Conservation (phyloP, 2,797 vertebrate genomes). For the Tachyglossus aculeatus region DNA sequence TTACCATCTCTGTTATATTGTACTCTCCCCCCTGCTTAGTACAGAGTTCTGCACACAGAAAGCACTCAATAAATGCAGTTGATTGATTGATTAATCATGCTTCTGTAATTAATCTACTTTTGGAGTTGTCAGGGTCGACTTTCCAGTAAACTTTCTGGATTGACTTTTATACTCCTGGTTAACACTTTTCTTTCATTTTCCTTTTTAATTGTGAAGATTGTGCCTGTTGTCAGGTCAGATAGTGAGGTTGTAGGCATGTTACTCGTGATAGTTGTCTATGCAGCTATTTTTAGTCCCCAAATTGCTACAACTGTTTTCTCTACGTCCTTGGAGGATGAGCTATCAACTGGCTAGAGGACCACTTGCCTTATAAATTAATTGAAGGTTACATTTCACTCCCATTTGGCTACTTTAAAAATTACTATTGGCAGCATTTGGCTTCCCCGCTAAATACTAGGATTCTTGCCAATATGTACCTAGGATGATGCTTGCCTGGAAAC, state of each 20-base stretch:
- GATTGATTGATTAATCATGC: constrained; percentile 57
- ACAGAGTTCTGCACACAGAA: too few species aligned
- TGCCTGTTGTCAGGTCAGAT: constrained; percentile 38
- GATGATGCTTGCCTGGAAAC: too few species aligned
- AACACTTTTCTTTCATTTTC: not conserved
- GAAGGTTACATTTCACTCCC: constrained; percentile 50
- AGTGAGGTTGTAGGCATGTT: constrained; percentile 35
- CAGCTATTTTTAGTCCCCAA: constrained; percentile 46
- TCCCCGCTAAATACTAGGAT: too few species aligned
- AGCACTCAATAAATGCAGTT: too few species aligned
- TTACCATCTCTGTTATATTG: too few species aligned
- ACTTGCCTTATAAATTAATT: constrained; percentile 47
- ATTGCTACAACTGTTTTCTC: constrained; percentile 43
- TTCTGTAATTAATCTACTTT: constrained; percentile 57
- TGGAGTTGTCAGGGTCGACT: constrained; percentile 59
- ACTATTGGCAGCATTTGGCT: constrained; percentile 56
- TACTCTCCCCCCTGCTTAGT: too few species aligned
- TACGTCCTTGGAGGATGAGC: constrained; percentile 43
- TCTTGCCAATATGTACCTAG: too few species aligned
- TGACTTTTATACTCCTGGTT: constrained; percentile 46
- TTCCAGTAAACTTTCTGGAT: constrained; percentile 61
- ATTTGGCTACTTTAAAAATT: constrained; percentile 55
- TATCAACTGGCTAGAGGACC: constrained; percentile 43
- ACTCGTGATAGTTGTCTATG: constrained; percentile 33
- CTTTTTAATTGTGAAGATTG: constrained; percentile 54